A percentile compares a stretch with the other conserved stretches of the same genome.
Conservation (phyloP, 2,888 invertebrate species). For the Syrphus vitripennis region DNA sequence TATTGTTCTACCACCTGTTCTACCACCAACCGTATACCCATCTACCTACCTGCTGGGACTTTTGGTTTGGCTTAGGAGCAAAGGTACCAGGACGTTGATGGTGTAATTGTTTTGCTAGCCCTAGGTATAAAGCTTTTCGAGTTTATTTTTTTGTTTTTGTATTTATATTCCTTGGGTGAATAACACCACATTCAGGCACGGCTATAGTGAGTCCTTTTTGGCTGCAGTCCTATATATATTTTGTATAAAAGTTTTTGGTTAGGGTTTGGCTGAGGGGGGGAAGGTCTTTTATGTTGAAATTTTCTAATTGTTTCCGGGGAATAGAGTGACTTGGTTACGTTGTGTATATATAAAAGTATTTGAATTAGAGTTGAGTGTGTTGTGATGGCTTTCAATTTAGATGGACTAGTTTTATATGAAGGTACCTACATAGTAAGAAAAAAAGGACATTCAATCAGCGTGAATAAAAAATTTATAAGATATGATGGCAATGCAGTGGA, state of each 20-base stretch:
- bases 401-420: neutral
- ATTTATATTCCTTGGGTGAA: slow-evolving; percentile 23
- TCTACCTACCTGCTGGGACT: no score
- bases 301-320: slow-evolving; percentile 64
- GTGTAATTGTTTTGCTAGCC: slow-evolving; percentile 68
- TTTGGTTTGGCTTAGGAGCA: neutral
- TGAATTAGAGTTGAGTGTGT: slow-evolving; percentile 39
- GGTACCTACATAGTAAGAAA: neutral
- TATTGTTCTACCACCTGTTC: slow-evolving; percentile 77
- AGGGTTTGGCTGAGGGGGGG: neutral
- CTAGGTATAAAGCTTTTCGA: slow-evolving; percentile 56
- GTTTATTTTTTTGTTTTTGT: neutral
- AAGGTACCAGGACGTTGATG: slow-evolving; percentile 23
- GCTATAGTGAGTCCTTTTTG: slow-evolving; percentile 27
- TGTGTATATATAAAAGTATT: neutral
- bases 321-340: slow-evolving; percentile 13
- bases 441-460: slow-evolving; percentile 47
- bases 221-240: neutral
- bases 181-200: neutral
- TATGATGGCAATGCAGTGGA: slow-evolving; percentile 28
- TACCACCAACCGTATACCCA: slow-evolving; percentile 72
- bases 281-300: slow-evolving; percentile 36
- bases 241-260: neutral
- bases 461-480: slow-evolving; percentile 55
- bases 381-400: slow-evolving; percentile 53